phyloP scores from a whole-genome alignment of 2,797 vertebrate genomes.

The Simalia tracyae region DNA sequence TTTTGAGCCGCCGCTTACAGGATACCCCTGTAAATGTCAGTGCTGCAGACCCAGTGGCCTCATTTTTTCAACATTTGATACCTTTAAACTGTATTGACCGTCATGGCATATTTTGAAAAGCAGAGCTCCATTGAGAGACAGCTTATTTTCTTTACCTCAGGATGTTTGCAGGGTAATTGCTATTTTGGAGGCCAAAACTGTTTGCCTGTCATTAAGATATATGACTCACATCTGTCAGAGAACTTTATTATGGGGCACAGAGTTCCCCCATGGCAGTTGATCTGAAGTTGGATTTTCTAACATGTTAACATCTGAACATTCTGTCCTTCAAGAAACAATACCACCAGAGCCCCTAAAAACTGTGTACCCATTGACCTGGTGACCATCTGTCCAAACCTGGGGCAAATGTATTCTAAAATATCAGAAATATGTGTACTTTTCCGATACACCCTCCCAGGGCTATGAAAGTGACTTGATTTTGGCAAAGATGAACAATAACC shows the following conservation, averaged over 20 bases:
- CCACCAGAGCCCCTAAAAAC: background rate
- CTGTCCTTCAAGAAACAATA: background rate
- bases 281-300: background rate
- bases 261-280: background rate
- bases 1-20: background rate
- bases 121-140: background rate
- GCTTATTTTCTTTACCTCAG: background rate
- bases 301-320: background rate
- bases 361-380: background rate
- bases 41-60: background rate
- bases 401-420: background rate
- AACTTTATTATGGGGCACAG: background rate
- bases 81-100: background rate
- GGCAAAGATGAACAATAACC: background rate
- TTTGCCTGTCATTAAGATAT: conserved; percentile 15
- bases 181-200: conserved; percentile 3
- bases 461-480: background rate
- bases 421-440: background rate
- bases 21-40: background rate
- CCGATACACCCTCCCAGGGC: background rate
- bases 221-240: background rate
- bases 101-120: background rate
- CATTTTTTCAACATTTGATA: background rate
- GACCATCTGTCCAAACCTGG: background rate
- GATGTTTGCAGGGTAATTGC: background rate